phyloP scores from a whole-genome alignment of 1,140 invertebrate species.

The Riptortus pedestris region DNA sequence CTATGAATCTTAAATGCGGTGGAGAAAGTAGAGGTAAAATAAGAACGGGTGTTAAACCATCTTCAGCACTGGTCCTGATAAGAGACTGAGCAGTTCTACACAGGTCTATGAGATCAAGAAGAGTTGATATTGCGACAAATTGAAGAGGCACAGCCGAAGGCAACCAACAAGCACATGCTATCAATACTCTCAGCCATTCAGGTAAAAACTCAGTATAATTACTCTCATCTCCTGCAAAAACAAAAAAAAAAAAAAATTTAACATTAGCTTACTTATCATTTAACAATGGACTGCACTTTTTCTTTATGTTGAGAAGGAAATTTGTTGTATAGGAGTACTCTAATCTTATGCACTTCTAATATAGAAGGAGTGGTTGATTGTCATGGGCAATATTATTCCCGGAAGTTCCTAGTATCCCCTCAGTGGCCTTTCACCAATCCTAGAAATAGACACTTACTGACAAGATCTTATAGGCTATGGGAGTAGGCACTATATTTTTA shows the following conservation, averaged over 20 bases:
- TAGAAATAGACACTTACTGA: no score
- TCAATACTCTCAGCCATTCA: slow-evolving; percentile 61
- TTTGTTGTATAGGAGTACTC: no score
- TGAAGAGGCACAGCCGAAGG: slow-evolving; percentile 46
- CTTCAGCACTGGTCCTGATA: slow-evolving; percentile 30
- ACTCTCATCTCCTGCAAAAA: slow-evolving; percentile 3
- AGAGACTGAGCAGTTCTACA: slow-evolving; percentile 33
- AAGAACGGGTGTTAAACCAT: slow-evolving; percentile 50
- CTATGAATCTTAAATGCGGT: slow-evolving; percentile 50
- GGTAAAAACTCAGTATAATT: slow-evolving; percentile 41
- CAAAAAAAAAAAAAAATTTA: neutral
- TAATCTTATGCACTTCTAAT: no score
- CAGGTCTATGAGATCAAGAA: slow-evolving; percentile 60
- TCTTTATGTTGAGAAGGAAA: no score
- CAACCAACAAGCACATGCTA: slow-evolving; percentile 57
- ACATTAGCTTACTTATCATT: no score
- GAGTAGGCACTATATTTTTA: no score
- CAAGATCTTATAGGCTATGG: no score
- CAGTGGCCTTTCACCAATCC: no score
- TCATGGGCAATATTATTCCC: no score
- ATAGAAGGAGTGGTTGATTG: no score
- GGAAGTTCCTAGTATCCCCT: no score
- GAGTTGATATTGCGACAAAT: slow-evolving; percentile 54
- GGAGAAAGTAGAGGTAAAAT: slow-evolving; percentile 56
- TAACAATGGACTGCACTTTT: no score